Percentiles rank a stretch among this genome's conserved stretches.
These are phyloP conservation scores for Eilema griseolum DNA, from an alignment of 2,888 invertebrate genomes.

Conservation along the genomic window DNA sequence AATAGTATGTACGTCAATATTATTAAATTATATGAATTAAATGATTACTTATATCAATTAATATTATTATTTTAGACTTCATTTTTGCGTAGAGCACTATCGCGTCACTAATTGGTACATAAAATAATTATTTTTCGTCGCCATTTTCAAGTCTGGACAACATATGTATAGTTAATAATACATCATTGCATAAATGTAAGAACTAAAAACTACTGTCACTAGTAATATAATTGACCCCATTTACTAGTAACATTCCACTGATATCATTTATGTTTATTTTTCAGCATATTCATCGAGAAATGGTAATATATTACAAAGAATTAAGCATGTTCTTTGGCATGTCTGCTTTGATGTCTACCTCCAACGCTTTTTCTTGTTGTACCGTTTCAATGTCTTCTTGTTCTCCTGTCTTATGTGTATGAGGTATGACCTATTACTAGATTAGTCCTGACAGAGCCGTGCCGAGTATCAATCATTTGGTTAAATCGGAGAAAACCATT, in stretches of 20 bases:
- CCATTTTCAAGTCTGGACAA: no score
- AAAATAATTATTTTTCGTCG: no score
- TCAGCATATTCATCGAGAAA: slow-evolving; percentile 22
- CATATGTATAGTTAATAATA: no score
- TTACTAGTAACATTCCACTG: neutral
- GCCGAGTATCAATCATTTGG: neutral
- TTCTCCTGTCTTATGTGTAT: neutral
- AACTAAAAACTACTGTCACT: no score
- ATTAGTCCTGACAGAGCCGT: neutral
- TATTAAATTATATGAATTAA: no score
- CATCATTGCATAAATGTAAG: no score
- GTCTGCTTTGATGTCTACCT: neutral
- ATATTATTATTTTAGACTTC: no score
- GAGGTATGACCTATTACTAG: neutral
- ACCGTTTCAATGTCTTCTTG: neutral
- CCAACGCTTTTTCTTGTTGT: neutral
- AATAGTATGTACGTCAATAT: no score
- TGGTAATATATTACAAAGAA: slow-evolving; percentile 25
- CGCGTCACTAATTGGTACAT: no score
- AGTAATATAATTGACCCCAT: neutral
- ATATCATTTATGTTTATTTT: slow-evolving; percentile 17
- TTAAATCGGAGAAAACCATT: no score
- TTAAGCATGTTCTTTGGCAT: slow-evolving; percentile 31
- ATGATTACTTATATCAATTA: no score
- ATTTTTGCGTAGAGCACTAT: no score